Evolutionary conservation across 2,888 invertebrate species (phyloP), one percentile per base, ranked within the genome.

Genomic region (Coleophora flavipennella): DNA sequence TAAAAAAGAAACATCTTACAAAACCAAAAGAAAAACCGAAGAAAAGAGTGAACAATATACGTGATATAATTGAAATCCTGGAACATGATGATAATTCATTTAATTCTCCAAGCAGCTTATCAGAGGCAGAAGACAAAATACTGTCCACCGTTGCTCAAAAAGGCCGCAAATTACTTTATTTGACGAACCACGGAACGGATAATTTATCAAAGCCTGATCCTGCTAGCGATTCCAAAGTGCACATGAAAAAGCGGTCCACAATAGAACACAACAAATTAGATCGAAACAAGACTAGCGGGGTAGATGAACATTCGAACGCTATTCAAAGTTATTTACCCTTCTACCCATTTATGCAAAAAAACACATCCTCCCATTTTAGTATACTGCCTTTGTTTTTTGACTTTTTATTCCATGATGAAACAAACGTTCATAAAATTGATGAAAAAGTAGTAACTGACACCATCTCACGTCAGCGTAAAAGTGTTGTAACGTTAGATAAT

Each of bases 61-160:
- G 61, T 34, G 83, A 84, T 46, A 72, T 84, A 39, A 80, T 84
- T 41, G 58, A 77, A 44, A 67, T 62, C 34, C 49, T 81, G 39
- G 68, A 79, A 49, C 54, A 46, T 32, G 61, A 67, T 8, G 53
- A 59, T 8, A 50, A 39, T 28, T 38, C 47, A 14, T 43, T 58
- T 40, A 50, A 48, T 41, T 41, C 49, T 28, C 44, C 58, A 3
- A 51, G 66, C 45, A 62, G 55, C 46, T 57, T 77, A 32, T 52
- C 51, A 36, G 74, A 62, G 49, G 70, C 59, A 26, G 80, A 83
- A 59, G 59, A 60, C 33, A 57, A 41, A 32, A 14, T 45, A 33
- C 36, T 1, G 11, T 25, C 27, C 8, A 25, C 39, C 8, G 10
- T 37, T 10, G 6, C 33, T 2, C 31, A 26, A 7, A 35, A 13